Evolutionary conservation across 23 tunicate species (phyloP).

Genomic region (Styela plicata): DNA sequence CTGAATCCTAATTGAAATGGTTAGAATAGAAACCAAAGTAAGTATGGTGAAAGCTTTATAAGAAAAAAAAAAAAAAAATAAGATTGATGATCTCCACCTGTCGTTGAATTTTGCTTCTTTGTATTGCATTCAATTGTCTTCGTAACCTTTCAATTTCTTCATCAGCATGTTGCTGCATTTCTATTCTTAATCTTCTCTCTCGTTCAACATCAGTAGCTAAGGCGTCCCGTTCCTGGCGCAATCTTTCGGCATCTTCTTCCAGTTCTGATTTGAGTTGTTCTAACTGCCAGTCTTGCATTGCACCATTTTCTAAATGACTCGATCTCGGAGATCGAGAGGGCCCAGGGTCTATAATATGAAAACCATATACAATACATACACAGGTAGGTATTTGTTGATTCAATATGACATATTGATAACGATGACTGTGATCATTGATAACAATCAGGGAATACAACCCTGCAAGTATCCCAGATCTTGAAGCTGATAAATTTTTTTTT

Average conservation of each 20-base stretch:
- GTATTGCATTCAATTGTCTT: constrained; percentile 16
- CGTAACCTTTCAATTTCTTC: constrained; percentile 50
- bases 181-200: constrained; percentile 33
- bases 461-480: no score
- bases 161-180: constrained; percentile 60
- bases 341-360: no score
- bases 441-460: no score
- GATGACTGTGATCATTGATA: no score
- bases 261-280: constrained; percentile 9
- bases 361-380: no score
- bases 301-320: neutral
- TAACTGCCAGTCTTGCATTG: constrained; percentile 3
- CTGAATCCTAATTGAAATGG: no score
- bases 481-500: no score
- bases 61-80: no score
- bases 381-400: no score
- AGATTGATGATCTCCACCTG: neutral
- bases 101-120: neutral
- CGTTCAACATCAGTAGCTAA: constrained; percentile 21
- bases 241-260: constrained; percentile 9
- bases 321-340: neutral
- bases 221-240: constrained; percentile 30
- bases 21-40: no score
- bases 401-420: no score
- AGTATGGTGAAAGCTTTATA: no score